Evolutionary conservation across 2,888 invertebrate species (phyloP).

Genomic region (Nesidiocoris tenuis): DNA sequence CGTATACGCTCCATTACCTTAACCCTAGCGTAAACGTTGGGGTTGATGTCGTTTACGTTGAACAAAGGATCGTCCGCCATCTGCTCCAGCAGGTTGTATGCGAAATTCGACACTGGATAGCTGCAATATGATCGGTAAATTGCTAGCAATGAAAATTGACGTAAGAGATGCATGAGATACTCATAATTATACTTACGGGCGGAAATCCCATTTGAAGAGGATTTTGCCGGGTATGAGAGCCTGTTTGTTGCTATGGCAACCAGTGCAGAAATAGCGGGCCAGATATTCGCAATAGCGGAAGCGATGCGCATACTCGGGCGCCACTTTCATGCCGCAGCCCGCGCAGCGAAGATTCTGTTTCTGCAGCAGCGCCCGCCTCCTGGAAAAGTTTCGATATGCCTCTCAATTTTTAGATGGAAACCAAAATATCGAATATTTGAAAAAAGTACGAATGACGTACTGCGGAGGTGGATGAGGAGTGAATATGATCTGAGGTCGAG

Average conservation of each 20-base stretch:
- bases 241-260: constrained; percentile 77
- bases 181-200: constrained; percentile 55
- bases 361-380: constrained; percentile 64
- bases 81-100: constrained; percentile 71
- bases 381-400: too few species aligned
- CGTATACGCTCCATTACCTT: constrained; percentile 63
- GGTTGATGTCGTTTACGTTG: constrained; percentile 70
- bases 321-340: constrained; percentile 80
- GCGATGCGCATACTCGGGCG: constrained; percentile 67
- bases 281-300: constrained; percentile 81
- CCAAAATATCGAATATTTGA: background rate
- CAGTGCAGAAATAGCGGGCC: constrained; percentile 82
- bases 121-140: constrained; percentile 59
- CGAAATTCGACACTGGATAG: constrained; percentile 80
- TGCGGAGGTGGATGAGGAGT: constrained; percentile 68
- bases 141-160: too few species aligned
- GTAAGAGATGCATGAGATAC: too few species aligned
- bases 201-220: constrained; percentile 66
- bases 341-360: constrained; percentile 79
- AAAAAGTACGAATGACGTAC: constrained; percentile 57
- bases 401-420: too few species aligned
- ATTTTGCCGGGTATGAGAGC: constrained; percentile 70
- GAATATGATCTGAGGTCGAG: constrained; percentile 78
- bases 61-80: constrained; percentile 77
- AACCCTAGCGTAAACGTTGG: constrained; percentile 64